Conservation (phyloP, 2,113 vertebrate genomes). For the Calyptomena viridis region DNA sequence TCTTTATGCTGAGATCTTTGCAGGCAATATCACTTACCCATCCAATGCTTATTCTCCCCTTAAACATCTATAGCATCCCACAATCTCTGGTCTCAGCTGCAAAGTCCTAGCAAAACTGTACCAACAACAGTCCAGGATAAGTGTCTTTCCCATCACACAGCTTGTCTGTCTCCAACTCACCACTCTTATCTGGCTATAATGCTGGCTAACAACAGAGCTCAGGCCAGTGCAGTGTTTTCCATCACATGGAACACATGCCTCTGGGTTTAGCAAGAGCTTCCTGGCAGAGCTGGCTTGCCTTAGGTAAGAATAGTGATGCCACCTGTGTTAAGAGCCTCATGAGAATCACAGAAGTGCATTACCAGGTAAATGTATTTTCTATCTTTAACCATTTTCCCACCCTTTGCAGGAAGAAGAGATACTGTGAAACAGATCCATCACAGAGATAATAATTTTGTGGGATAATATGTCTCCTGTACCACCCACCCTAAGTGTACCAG, state of each 20-base stretch:
- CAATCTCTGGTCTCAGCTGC: neutral
- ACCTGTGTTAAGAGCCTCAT: neutral
- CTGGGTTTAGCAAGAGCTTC: neutral
- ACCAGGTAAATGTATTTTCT: neutral
- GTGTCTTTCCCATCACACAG: neutral
- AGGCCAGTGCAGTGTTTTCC: neutral
- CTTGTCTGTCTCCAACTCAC: neutral
- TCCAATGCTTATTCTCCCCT: neutral
- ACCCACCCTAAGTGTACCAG: neutral
- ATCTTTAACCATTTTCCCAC: neutral
- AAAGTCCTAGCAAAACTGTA: neutral
- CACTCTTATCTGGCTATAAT: neutral
- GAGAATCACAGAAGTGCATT: neutral
- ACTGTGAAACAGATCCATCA: neutral
- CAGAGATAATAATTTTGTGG: neutral
- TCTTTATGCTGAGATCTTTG: neutral
- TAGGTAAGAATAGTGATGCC: neutral
- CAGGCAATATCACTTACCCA: neutral
- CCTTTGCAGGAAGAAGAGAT: neutral
- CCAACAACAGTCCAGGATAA: neutral
- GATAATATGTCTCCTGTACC: neutral
- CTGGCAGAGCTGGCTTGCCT: neutral
- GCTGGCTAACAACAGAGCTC: neutral
- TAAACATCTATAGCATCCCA: neutral
- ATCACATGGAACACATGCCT: neutral